Base-by-base conservation (phyloP, 1,140 invertebrate genomes). In the Physella acuta region DNA sequence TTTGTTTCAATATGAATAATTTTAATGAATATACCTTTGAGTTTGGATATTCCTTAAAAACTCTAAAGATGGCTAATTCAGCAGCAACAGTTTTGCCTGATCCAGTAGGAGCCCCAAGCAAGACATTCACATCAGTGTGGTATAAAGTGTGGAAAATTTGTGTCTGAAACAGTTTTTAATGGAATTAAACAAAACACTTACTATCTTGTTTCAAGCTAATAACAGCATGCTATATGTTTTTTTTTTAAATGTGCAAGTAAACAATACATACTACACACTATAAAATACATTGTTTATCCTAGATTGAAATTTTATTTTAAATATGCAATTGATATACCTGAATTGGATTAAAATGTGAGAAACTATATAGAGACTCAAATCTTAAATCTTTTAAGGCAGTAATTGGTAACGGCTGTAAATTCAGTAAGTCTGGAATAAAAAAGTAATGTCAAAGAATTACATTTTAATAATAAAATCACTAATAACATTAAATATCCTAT, bases 81-180 rank as follows among this genome's bases (percentile, higher is more conserved):
- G 98, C 97, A 14, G 93, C 94, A 64, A 99, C 94, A 0, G 98
- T 99, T 88, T 99, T 99, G 56, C 98, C 98, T 0, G 96, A 99
- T 4, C 97, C 97, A 3, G 98, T 99, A 0, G 98, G 98, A 0
- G 98, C 97, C 2, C 98, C 97, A 16, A 99, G 85, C 0, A 99
- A 86, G 3, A 97, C 91, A 84, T 99, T 99, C 72, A 91, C 89
- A 80, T 99, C 94, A 0, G 94, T 96, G 82, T 99, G 92, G 85
- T 98, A 99, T 0, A 99, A 86, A 72, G 92, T 93, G 84, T 98
- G 94, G 84, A 99, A 99, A 52, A 99, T 93, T 87, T 99, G 98
- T 4, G 97, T 99, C 85, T 99, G 98, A 51, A 24, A 52, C 36
- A 26, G 49, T 44, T 11, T n/a, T n/a, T n/a, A n/a, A n/a, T n/a